These are phyloP conservation scores for Apolygus lucorum DNA, from an alignment of 1,140 invertebrate species.

Conservation along the genomic window DNA sequence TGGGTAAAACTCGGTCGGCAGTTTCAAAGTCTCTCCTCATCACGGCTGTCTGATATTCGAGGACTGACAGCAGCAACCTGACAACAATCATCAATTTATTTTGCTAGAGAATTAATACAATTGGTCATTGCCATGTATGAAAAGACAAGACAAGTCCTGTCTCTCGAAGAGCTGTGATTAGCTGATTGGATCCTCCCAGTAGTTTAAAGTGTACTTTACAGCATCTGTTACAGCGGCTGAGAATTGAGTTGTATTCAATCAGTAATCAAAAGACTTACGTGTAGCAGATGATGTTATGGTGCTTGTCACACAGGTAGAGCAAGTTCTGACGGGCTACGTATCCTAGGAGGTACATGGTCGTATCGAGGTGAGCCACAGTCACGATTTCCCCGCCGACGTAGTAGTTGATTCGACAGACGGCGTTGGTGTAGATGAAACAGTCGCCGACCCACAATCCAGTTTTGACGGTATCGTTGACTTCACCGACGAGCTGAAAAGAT, in stretches of 20 bases:
- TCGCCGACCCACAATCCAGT: conserved; percentile 98
- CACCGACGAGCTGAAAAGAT: conserved; percentile 59
- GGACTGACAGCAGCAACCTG: conserved; percentile 72
- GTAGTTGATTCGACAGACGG: conserved; percentile 94
- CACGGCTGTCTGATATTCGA: conserved; percentile 98
- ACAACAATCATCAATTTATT: no score
- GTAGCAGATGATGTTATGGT: conserved; percentile 88
- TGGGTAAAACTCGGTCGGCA: conserved; percentile 89
- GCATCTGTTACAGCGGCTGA: no score
- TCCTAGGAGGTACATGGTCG: conserved; percentile 80
- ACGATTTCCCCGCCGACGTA: conserved; percentile 99
- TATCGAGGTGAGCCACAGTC: conserved; percentile 92
- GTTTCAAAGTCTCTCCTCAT: conserved; percentile 97
- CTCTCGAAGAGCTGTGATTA: no score
- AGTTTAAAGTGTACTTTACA: no score
- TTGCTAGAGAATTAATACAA: background rate
- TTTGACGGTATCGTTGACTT: conserved; percentile 86
- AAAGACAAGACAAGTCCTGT: no score
- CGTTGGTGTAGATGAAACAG: conserved; percentile 99
- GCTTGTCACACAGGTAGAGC: conserved; percentile 94
- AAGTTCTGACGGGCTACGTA: conserved; percentile 96
- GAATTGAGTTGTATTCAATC: background rate
- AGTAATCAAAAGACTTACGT: conserved; percentile 32
- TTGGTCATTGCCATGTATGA: background rate
- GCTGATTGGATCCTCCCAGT: no score